A percentile compares a stretch with the other conserved stretches of the same genome.
Conservation (phyloP, 23 tunicate species). For the Botrylloides violaceus region DNA sequence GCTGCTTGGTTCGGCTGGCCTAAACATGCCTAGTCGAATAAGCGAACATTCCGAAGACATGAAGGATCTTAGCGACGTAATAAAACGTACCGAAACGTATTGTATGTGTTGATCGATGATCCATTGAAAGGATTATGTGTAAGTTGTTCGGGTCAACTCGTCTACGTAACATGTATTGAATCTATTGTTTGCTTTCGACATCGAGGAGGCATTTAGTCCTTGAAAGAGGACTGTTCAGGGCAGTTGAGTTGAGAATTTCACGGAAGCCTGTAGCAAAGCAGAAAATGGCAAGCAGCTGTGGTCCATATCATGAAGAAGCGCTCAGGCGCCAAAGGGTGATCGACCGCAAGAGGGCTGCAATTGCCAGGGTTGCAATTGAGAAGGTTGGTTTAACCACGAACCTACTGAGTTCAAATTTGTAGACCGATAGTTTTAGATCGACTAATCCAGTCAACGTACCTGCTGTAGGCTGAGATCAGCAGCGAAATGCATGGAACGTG, state of each 20-base stretch:
- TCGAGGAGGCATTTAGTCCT: not conserved
- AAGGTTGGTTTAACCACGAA: no score
- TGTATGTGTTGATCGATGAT: not conserved
- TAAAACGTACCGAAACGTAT: no score
- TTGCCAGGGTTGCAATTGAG: slow-evolving; percentile 13
- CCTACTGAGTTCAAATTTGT: no score
- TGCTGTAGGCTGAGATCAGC: no score
- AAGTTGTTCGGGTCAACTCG: not conserved
- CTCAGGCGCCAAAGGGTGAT: slow-evolving; percentile 61
- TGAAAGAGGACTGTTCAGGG: not conserved
- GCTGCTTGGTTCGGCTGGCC: no score
- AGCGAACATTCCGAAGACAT: no score
- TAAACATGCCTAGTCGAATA: no score
- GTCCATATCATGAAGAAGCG: slow-evolving; percentile 68
- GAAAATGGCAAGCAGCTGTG: slow-evolving; percentile 68
- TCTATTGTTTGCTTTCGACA: not conserved
- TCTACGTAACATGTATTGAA: not conserved
- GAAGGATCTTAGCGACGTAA: no score
- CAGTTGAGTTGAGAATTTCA: not conserved
- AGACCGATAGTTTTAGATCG: no score
- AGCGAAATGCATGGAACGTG: no score
- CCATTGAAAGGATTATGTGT: not conserved
- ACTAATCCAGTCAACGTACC: no score
- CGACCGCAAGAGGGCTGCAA: slow-evolving; percentile 55
- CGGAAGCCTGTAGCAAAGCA: not conserved